phyloP scores from a whole-genome alignment of 2,888 invertebrate genomes.

The Limenitis arthemis region DNA sequence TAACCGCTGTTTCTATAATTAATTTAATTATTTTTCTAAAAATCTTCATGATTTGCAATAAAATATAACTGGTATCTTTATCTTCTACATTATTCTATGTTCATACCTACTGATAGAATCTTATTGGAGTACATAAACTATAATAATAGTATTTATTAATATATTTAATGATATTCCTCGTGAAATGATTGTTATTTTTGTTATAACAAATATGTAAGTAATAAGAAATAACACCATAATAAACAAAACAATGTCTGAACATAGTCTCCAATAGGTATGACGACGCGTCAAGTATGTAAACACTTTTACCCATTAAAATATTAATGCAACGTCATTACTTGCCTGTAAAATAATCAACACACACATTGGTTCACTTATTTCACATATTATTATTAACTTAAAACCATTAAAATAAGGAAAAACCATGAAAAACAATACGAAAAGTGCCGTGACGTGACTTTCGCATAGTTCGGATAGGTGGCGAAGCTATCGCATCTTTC shows the following conservation, averaged over 20 bases:
- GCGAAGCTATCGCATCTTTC: conserved; percentile 49
- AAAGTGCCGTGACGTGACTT: conserved; percentile 47
- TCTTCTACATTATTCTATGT: too few species aligned
- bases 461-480: conserved; percentile 53
- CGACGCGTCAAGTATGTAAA: conserved; percentile 44
- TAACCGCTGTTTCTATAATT: too few species aligned
- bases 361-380: conserved; percentile 38
- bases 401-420: conserved; percentile 41
- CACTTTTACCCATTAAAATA: conserved; percentile 28
- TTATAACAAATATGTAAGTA: conserved; percentile 23
- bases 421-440: conserved; percentile 52
- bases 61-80: too few species aligned
- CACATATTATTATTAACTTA: conserved; percentile 30
- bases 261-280: conserved; percentile 42
- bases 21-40: too few species aligned
- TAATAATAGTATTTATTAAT: background rate
- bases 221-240: conserved; percentile 16
- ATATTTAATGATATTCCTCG: background rate
- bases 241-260: conserved; percentile 43
- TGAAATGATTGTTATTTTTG: background rate
- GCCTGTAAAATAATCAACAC: conserved; percentile 32
- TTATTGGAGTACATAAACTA: background rate
- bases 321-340: conserved; percentile 27
- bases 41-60: too few species aligned
- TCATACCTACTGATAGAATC: background rate